Evolutionary conservation across 2,888 invertebrate genomes (phyloP).

Genomic region (Acronicta psi): DNA sequence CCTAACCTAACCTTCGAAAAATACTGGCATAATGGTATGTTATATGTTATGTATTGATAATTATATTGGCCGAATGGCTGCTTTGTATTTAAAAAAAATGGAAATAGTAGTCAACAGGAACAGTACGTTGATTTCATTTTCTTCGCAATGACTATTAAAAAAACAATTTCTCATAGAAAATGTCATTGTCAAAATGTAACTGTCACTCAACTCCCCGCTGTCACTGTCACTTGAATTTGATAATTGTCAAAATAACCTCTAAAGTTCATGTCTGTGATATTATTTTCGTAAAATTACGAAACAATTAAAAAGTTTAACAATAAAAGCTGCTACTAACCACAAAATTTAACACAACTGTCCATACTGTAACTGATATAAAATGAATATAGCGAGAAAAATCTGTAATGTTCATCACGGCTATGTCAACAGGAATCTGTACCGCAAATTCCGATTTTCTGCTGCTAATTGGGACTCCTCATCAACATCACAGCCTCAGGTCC

Average conservation of each 20-base stretch:
- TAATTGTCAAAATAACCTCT: slow-evolving; percentile 38
- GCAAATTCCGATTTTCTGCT: slow-evolving; percentile 74
- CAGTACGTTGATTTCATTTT: too few relatives aligned
- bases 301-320: slow-evolving; percentile 10
- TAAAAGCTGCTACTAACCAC: slow-evolving; percentile 4
- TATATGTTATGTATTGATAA: too few relatives aligned
- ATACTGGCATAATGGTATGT: too few relatives aligned
- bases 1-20: too few relatives aligned
- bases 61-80: too few relatives aligned
- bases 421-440: slow-evolving; percentile 67
- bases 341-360: background rate
- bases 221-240: slow-evolving; percentile 21
- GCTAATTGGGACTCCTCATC: slow-evolving; percentile 69
- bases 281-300: slow-evolving; percentile 21
- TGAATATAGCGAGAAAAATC: slow-evolving; percentile 81
- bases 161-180: too few relatives aligned
- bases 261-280: slow-evolving; percentile 16
- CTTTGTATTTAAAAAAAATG: too few relatives aligned
- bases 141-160: too few relatives aligned
- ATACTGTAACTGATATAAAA: slow-evolving; percentile 45
- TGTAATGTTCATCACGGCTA: slow-evolving; percentile 67
- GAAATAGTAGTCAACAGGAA: too few relatives aligned
- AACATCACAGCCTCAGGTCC: slow-evolving; percentile 74
- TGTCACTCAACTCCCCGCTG: slow-evolving; percentile 15
- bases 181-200: background rate